These are phyloP conservation scores for Centroberyx gerrardi DNA, from an alignment of 2,797 vertebrate genomes.

Conservation along the genomic window DNA sequence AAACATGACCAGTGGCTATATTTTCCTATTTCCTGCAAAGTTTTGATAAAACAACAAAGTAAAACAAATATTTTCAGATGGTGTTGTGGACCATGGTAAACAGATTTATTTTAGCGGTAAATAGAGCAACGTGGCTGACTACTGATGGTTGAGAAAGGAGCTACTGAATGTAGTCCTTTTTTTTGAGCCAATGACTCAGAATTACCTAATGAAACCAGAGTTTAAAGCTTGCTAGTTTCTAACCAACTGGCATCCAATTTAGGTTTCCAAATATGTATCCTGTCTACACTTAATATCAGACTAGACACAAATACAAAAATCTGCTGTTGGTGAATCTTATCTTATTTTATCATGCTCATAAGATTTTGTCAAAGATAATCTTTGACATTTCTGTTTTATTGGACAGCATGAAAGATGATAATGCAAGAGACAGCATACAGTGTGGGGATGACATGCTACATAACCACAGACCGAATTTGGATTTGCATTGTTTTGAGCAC, in stretches of 20 bases:
- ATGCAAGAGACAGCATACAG: not conserved
- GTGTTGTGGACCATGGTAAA: slow-evolving; percentile 69
- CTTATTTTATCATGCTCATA: not conserved
- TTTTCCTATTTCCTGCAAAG: slow-evolving; percentile 67
- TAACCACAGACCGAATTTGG: too few relatives aligned
- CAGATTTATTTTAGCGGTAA: slow-evolving; percentile 70
- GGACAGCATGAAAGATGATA: not conserved
- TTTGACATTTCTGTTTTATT: not conserved
- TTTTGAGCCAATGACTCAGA: not conserved
- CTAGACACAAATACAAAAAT: not conserved
- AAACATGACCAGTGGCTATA: slow-evolving; percentile 81
- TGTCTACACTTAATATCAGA: not conserved
- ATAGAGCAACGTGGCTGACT: slow-evolving; percentile 51
- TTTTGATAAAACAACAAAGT: slow-evolving; percentile 78
- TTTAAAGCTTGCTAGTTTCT: not conserved
- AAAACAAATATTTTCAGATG: slow-evolving; percentile 84
- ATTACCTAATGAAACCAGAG: not conserved
- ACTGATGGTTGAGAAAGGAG: slow-evolving; percentile 18
- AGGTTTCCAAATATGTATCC: not conserved
- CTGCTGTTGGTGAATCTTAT: too few relatives aligned
- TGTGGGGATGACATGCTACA: not conserved
- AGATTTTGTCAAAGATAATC: not conserved
- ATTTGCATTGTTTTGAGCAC: too few relatives aligned
- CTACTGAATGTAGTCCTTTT: not conserved
- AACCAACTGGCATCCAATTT: not conserved